Evolutionary conservation across 2,888 invertebrate genomes (phyloP).

Genomic region (Romanomermis culicivorax): DNA sequence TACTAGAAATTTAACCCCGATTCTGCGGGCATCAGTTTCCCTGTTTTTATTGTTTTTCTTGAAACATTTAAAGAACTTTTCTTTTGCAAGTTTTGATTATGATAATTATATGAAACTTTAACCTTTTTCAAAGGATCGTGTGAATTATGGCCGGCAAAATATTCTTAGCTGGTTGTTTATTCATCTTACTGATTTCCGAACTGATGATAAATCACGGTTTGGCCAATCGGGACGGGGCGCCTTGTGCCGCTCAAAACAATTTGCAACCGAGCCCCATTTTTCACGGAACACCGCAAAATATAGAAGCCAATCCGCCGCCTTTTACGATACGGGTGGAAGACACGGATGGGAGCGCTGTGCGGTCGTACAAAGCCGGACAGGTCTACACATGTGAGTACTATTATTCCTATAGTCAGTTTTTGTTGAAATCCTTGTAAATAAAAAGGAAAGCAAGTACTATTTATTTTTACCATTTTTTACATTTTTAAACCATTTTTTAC

Average conservation of each 20-base stretch:
- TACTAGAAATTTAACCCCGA: too few species aligned
- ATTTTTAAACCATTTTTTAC: neutral
- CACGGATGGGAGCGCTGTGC: neutral
- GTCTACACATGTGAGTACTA: constrained; percentile 3
- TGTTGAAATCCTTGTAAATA: neutral
- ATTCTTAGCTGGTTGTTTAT: too few species aligned
- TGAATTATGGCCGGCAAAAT: too few species aligned
- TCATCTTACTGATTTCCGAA: too few species aligned
- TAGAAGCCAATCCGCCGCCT: neutral
- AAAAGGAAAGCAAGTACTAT: neutral
- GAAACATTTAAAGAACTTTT: too few species aligned
- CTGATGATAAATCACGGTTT: too few species aligned
- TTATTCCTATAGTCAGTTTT: neutral
- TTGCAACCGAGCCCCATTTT: constrained; percentile 1
- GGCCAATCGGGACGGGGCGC: constrained; percentile 4
- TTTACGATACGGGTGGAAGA: constrained; percentile 1
- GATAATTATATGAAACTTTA: too few species aligned
- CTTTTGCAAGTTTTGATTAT: too few species aligned
- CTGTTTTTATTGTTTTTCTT: too few species aligned
- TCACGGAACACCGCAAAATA: constrained; percentile 5
- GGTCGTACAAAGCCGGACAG: constrained; percentile 3
- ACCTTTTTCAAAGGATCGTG: too few species aligned
- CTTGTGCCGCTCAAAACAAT: constrained; percentile 6
- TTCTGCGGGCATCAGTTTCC: too few species aligned
- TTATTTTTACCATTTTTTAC: neutral